phyloP scores from a whole-genome alignment of 2,797 vertebrate species.

The Chaetophractus vellerosus region DNA sequence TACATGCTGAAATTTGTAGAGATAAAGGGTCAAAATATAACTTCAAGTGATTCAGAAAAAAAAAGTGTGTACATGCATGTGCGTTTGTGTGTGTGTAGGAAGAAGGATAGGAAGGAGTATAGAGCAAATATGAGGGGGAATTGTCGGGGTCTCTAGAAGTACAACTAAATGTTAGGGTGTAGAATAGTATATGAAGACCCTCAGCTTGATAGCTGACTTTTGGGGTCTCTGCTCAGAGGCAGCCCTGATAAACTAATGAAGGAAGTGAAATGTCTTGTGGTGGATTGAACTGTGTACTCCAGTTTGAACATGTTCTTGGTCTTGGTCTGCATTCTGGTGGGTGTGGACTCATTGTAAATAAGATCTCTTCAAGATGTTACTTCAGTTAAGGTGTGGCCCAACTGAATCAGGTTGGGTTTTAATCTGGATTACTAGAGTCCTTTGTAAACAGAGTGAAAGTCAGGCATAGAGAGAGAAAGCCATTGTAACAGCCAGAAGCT shows the following conservation, averaged over 20 bases:
- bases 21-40: slow-evolving; percentile 47
- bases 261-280: background rate
- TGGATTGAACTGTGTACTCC: too few relatives aligned
- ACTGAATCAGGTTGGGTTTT: too few relatives aligned
- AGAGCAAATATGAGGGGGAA: background rate
- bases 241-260: background rate
- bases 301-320: too few relatives aligned
- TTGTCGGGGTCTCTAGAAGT: background rate
- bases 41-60: slow-evolving; percentile 50
- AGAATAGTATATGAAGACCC: background rate
- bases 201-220: background rate
- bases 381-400: too few relatives aligned
- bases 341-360: too few relatives aligned
- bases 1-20: slow-evolving; percentile 17
- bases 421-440: too few relatives aligned
- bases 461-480: too few relatives aligned
- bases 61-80: background rate
- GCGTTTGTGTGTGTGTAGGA: background rate
- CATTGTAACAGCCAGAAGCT: too few relatives aligned
- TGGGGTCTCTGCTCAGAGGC: background rate
- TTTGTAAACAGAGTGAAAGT: too few relatives aligned
- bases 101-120: background rate
- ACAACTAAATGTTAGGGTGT: background rate
- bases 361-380: too few relatives aligned
- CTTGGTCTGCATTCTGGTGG: too few relatives aligned